These are phyloP conservation scores for Rhinolophus ferrumequinum DNA, from an alignment of 2,113 vertebrate genomes.

Conservation along the genomic window DNA sequence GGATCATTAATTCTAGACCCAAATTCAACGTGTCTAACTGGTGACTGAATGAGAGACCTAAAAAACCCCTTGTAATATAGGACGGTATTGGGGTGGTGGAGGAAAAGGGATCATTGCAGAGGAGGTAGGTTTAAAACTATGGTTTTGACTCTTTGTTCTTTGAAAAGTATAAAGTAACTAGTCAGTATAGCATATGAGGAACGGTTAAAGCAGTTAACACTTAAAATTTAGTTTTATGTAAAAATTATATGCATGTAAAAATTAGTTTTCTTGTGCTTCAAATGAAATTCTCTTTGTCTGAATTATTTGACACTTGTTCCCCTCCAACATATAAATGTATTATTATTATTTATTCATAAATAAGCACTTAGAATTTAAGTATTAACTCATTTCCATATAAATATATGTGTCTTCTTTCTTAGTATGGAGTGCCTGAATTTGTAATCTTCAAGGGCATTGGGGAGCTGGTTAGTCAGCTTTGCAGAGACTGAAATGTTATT, in stretches of 20 bases:
- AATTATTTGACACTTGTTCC: neutral
- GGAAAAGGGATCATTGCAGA: neutral
- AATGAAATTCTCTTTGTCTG: constrained; percentile 19
- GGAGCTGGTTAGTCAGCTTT: neutral
- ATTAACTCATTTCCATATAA: constrained; percentile 31
- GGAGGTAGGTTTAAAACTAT: neutral
- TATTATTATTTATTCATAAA: constrained; percentile 24
- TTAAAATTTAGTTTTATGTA: neutral
- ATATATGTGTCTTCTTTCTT: neutral
- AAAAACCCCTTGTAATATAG: neutral
- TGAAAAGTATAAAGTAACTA: neutral
- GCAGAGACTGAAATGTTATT: neutral
- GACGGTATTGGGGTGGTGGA: neutral
- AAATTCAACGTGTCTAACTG: neutral
- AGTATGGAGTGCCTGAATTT: neutral
- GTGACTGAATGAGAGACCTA: neutral
- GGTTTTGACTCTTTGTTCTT: neutral
- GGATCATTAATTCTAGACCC: neutral
- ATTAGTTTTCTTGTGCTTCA: neutral
- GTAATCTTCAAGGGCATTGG: neutral
- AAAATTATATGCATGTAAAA: neutral
- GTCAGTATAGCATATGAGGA: neutral
- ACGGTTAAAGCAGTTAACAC: neutral
- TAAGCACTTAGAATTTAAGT: neutral
- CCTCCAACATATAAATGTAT: neutral